Evolutionary conservation across 2,888 invertebrate genomes (phyloP), one percentile per base, ranked within the genome.

Genomic region (Gymnocheta viridis): DNA sequence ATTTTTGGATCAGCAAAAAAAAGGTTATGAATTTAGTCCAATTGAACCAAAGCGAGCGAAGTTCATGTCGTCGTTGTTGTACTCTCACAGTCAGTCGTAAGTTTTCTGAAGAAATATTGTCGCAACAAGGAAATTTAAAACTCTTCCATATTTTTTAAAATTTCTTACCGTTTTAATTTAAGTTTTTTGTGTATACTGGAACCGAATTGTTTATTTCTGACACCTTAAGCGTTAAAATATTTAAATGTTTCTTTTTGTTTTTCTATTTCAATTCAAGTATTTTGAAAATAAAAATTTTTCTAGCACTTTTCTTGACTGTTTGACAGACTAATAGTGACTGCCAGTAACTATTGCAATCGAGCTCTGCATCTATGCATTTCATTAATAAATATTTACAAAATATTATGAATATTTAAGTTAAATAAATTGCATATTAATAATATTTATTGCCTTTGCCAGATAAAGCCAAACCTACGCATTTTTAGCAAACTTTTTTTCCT

Each of bases 341-440:
- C 7, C 22, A 47, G 14, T 60, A 56, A 17, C 1, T 35, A 7
- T 27, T 24, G 5, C 6, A 9, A 17, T 12, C 12, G 24, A 64
- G 38, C 27, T 44, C 41, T 22, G 35, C 51, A 58, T 54, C 47
- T 62, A 24, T 12, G 62, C 69, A 70, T 76, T 82, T 69, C 76
- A 76, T 74, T 81, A 47, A 82, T 69, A 84, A 77, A 77, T 77
- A 81, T 76, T 84, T 81, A 73, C 67, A 72, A 84, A 81, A 84
- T 81, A 81, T 84, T 84, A 67, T 84, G 80, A 84, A 84, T 81
- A 81, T 84, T 84, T 80, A 84, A 77, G 72, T 81, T 67, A 77
- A 81, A 84, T 84, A 81, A 84, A 81, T 84, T 84, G 77, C 77
- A 77, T 84, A 72, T 84, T 84, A 84, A 81, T 81, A 84, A 84